phyloP scores from a whole-genome alignment of 2,113 vertebrate species.

The Neodon shergylaensis region DNA sequence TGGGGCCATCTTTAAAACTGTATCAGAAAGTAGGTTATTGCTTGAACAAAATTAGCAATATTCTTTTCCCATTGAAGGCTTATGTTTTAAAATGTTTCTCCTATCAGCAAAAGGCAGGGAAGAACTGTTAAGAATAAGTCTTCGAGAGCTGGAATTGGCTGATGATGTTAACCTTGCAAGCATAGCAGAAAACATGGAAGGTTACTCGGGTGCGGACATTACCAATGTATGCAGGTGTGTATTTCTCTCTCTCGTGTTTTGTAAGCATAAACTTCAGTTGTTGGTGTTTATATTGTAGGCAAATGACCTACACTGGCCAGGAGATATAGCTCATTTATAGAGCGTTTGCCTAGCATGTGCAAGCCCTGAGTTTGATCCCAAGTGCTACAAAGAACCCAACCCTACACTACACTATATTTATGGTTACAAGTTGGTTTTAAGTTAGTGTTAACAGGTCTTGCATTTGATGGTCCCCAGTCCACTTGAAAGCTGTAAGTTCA shows the following conservation, averaged over 20 bases:
- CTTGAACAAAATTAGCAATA: not conserved
- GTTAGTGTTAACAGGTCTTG: not conserved
- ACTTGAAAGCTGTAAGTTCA: slow-evolving; percentile 39
- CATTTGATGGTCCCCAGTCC: not conserved
- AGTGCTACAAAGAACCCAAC: not conserved
- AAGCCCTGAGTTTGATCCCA: not conserved
- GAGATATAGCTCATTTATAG: not conserved
- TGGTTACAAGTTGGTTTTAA: not conserved
- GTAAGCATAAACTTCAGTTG: not conserved
- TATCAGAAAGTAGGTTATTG: not conserved
- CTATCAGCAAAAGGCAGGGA: slow-evolving; percentile 93
- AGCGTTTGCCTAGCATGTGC: not conserved
- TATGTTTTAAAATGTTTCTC: slow-evolving; percentile 68
- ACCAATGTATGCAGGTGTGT: slow-evolving; percentile 98
- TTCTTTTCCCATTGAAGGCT: slow-evolving; percentile 27
- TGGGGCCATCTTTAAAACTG: not conserved
- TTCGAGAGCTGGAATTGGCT: slow-evolving; percentile 96
- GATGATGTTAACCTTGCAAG: slow-evolving; percentile 93
- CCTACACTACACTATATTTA: not conserved
- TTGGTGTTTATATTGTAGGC: not conserved
- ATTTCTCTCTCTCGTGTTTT: not conserved
- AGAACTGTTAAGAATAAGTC: slow-evolving; percentile 94
- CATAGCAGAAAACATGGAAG: slow-evolving; percentile 97
- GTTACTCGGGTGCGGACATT: slow-evolving; percentile 98
- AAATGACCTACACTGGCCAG: not conserved